Conservation (phyloP, 2,797 vertebrate species). For the Smutsia temminckii region DNA sequence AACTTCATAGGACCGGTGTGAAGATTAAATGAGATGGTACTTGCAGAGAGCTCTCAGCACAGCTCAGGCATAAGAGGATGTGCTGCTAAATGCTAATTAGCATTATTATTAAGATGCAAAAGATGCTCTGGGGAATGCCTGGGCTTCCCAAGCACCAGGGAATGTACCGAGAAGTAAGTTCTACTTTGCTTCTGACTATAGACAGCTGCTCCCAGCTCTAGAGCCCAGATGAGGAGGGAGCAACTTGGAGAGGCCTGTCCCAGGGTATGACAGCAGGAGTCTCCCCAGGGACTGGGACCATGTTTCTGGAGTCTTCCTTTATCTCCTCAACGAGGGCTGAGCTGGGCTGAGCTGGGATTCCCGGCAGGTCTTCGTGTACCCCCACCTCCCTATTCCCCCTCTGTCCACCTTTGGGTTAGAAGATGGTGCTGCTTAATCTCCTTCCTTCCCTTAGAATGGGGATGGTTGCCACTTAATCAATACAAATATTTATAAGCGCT, state of each 20-base stretch:
- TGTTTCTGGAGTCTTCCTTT: background rate
- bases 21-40: background rate
- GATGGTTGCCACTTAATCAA: background rate
- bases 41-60: background rate
- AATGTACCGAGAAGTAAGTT: background rate
- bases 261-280: background rate
- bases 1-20: background rate
- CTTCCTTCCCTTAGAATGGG: background rate
- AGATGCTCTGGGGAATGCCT: background rate
- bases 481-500: background rate
- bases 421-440: background rate
- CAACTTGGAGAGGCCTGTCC: background rate
- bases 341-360: background rate
- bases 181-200: background rate
- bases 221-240: background rate
- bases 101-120: conserved; percentile 1
- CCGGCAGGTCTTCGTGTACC: background rate
- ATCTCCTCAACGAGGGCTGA: background rate
- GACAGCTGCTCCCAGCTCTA: background rate
- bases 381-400: background rate
- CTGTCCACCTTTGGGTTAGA: background rate
- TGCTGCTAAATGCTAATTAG: background rate
- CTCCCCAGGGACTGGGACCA: background rate
- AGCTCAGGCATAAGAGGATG: background rate
- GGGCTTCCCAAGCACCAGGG: background rate